A percentile compares a stretch with the other conserved stretches of the same genome.
Conservation (phyloP, 2,888 invertebrate genomes). For the Agapetus fuscipes region DNA sequence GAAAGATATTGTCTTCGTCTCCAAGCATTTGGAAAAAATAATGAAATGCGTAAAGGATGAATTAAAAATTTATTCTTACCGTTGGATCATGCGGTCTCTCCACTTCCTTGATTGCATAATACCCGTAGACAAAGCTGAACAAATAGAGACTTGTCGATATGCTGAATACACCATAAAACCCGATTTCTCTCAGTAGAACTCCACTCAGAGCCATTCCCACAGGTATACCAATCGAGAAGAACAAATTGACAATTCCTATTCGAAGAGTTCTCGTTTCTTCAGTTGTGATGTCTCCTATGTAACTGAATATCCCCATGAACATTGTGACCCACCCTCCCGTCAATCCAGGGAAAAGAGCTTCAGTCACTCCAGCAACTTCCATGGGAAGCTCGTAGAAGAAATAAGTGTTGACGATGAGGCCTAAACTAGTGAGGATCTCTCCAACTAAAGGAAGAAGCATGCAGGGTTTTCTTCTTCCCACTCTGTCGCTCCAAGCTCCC, state of each 20-base stretch:
- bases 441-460: slow-evolving; percentile 76
- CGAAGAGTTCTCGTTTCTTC: slow-evolving; percentile 74
- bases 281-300: slow-evolving; percentile 78
- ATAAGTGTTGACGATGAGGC: slow-evolving; percentile 69
- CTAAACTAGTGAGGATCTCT: slow-evolving; percentile 68
- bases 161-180: slow-evolving; percentile 74
- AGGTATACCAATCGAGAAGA: slow-evolving; percentile 80
- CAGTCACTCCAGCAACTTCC: slow-evolving; percentile 70
- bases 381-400: slow-evolving; percentile 70
- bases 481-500: slow-evolving; percentile 66
- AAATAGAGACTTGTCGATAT: slow-evolving; percentile 67
- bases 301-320: slow-evolving; percentile 86
- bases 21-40: too few relatives aligned
- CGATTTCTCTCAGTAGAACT: slow-evolving; percentile 61
- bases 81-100: slow-evolving; percentile 22
- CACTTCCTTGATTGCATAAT: slow-evolving; percentile 58
- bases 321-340: slow-evolving; percentile 84
- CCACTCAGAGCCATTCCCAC: slow-evolving; percentile 85
- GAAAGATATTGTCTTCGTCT: too few relatives aligned
- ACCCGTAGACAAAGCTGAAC: slow-evolving; percentile 64
- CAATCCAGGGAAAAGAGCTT: slow-evolving; percentile 71
- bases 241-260: slow-evolving; percentile 81
- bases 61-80: too few relatives aligned
- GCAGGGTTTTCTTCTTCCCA: slow-evolving; percentile 65
- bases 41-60: too few relatives aligned